These are phyloP conservation scores for Piprites chloris DNA, from an alignment of 2,113 vertebrate species.

Conservation along the genomic window DNA sequence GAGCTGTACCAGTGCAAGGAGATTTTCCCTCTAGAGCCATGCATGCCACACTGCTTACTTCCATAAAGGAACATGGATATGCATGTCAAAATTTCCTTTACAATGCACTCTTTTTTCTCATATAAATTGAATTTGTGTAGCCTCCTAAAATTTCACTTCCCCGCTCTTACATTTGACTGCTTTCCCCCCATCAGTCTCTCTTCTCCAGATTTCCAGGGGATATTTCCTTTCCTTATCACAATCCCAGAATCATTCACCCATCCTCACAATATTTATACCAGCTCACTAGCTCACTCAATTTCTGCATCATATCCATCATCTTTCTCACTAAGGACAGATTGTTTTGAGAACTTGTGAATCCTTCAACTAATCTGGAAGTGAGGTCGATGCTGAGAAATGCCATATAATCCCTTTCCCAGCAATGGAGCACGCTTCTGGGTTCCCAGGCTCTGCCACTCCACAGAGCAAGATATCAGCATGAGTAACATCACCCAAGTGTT, in stretches of 20 bases:
- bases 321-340: constrained; percentile 6
- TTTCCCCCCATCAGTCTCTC: not conserved
- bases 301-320: not conserved
- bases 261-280: not conserved
- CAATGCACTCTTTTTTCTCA: not conserved
- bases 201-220: not conserved
- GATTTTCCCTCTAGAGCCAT: not conserved
- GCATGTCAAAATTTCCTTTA: not conserved
- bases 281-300: not conserved
- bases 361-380: constrained; percentile 8
- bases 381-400: constrained; percentile 23
- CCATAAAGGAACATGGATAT: not conserved
- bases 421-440: not conserved
- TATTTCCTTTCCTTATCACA: not conserved
- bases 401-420: not conserved
- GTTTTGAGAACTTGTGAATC: constrained; percentile 36
- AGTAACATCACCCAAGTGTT: constrained; percentile 7
- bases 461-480: not conserved
- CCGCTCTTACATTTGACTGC: not conserved
- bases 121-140: not conserved
- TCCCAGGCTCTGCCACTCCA: not conserved
- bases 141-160: not conserved
- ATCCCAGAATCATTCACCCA: not conserved
- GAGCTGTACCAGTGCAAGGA: not conserved
- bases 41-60: not conserved